Conservation (phyloP, 2,888 invertebrate genomes). For the Macrosoma leucophasiata region DNA sequence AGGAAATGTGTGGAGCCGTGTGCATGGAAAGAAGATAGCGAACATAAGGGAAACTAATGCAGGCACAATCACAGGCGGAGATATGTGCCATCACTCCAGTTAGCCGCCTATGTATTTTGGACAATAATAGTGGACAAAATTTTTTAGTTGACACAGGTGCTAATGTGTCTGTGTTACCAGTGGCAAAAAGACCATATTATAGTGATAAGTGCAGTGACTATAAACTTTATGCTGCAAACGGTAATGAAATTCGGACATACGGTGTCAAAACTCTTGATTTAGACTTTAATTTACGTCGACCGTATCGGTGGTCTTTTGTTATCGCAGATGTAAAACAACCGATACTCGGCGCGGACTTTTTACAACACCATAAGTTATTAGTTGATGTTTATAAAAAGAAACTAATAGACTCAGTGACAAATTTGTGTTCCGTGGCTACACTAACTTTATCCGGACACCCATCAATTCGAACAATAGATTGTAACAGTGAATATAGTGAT, state of each 20-base stretch:
- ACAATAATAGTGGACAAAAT: conserved; percentile 6
- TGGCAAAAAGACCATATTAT: neutral
- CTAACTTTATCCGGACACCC: neutral
- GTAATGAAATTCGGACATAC: conserved; percentile 16
- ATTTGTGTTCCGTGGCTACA: neutral
- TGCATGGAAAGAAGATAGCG: conserved; percentile 16
- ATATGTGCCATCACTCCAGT: neutral
- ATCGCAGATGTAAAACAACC: conserved; percentile 9
- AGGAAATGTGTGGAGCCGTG: conserved; percentile 18
- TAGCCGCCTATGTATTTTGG: conserved; percentile 18
- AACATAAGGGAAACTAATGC: conserved; percentile 8
- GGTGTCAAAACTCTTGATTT: conserved; percentile 11
- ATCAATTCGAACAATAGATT: conserved; percentile 1
- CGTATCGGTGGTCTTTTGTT: conserved; percentile 16
- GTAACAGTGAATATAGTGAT: neutral
- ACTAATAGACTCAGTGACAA: conserved; percentile 2
- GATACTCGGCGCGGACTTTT: neutral
- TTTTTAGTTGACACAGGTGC: conserved; percentile 24
- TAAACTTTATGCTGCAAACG: conserved; percentile 22
- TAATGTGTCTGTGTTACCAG: conserved; percentile 20
- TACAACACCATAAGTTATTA: neutral
- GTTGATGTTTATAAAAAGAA: neutral
- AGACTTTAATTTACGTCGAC: conserved; percentile 12
- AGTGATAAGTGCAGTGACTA: neutral
- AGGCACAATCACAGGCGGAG: conserved; percentile 13